Evolutionary conservation across 2,888 invertebrate genomes (phyloP).

Genomic region (Drosophila kanekoi): DNA sequence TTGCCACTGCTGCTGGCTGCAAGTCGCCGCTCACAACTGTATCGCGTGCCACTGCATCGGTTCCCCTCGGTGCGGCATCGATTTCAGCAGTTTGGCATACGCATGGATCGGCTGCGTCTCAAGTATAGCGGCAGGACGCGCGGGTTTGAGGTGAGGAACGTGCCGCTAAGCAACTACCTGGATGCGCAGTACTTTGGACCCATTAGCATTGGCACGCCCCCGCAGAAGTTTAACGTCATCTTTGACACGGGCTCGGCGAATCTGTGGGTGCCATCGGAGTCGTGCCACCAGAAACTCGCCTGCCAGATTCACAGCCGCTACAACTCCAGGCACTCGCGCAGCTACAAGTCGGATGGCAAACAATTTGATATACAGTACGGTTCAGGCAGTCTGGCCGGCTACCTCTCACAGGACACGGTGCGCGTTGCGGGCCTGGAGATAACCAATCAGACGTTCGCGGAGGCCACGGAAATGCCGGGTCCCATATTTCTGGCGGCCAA

Average conservation of each 20-base stretch:
- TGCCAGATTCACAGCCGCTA: conserved; percentile 98
- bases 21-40: conserved; percentile 41
- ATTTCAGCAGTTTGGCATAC: conserved; percentile 90
- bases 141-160: conserved; percentile 85
- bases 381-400: conserved; percentile 64
- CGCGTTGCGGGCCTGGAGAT: conserved; percentile 60
- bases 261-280: conserved; percentile 98
- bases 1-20: conserved; percentile 3
- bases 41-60: conserved; percentile 90
- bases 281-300: conserved; percentile 96
- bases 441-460: conserved; percentile 60
- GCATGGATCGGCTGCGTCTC: conserved; percentile 85
- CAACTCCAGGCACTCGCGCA: conserved; percentile 91
- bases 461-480: conserved; percentile 72
- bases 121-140: conserved; percentile 82
- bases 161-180: conserved; percentile 95
- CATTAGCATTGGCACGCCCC: conserved; percentile 95
- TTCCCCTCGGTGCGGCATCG: conserved; percentile 88
- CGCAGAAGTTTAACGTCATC: conserved; percentile 96
- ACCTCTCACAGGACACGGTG: conserved; percentile 60
- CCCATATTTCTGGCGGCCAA: conserved; percentile 71
- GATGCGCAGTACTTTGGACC: conserved; percentile 98
- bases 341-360: conserved; percentile 92
- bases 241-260: conserved; percentile 99
- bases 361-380: conserved; percentile 67